A percentile compares a stretch with the other conserved stretches of the same genome.
Conservation (phyloP, 2,888 invertebrate species). For the Cerastis rubricosa region DNA sequence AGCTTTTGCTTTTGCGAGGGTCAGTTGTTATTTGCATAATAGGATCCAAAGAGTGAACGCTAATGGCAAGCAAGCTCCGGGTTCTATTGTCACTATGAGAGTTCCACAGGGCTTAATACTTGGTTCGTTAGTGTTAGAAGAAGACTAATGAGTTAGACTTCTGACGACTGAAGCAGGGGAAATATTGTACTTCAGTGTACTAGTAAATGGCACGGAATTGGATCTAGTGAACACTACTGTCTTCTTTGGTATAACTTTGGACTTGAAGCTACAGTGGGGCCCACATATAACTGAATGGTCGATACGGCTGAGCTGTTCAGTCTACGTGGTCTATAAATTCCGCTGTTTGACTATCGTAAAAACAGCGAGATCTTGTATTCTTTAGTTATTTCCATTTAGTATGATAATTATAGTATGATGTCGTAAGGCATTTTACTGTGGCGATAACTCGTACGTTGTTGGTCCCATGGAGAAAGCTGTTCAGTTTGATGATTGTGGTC, state of each 20-base stretch:
- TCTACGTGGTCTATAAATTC: neutral
- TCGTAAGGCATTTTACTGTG: neutral
- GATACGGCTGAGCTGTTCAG: neutral
- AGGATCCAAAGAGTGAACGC: neutral
- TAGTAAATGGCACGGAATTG: neutral
- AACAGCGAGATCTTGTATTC: neutral
- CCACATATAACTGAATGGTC: neutral
- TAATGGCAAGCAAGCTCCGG: neutral
- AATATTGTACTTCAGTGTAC: neutral
- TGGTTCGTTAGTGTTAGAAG: neutral
- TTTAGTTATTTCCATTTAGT: neutral
- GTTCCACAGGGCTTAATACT: neutral
- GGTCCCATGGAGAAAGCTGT: neutral
- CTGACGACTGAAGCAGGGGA: neutral
- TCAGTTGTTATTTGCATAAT: neutral
- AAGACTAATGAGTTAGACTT: neutral
- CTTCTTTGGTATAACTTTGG: neutral
- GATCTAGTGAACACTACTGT: neutral
- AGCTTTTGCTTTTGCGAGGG: neutral
- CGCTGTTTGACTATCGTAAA: neutral
- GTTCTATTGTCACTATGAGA: neutral
- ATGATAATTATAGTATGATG: no score
- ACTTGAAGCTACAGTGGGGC: neutral
- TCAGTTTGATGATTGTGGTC: neutral
- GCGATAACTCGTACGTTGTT: neutral